Evolutionary conservation across 53 echinoderm and acorn worm species (phyloP), one percentile per base, ranked within the genome.

Genomic region (Arbacia lixula): DNA sequence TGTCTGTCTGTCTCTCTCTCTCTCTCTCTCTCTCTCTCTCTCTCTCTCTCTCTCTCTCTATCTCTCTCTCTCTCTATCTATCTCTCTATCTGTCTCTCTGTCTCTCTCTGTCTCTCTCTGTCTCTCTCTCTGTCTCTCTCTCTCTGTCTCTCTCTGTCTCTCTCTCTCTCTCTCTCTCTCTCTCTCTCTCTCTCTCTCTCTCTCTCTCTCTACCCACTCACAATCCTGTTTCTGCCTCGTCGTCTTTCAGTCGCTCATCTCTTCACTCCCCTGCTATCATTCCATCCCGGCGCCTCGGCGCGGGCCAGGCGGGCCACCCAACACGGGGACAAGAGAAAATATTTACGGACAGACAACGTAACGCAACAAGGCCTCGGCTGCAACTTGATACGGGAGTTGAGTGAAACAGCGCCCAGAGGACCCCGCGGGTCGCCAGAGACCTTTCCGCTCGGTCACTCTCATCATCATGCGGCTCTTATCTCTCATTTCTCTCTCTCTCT

Each of bases 351-450:
- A 35, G 53, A 52, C 27, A 76, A 37, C 66, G 24, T 66, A 37
- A 38, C 66, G 38, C 38, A 66, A 66, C 66, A 66, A 66, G 66
- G 38, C 66, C 36, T 66, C 66, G 20, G 36, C 66, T 16, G 38
- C 3, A 66, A 66, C 66, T 27, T 33, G 66, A 66, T 6, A 66
- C 66, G 38, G 37, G 66, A 66, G 66, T 66, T 66, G 66, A 66
- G 38, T 37, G 38, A 66, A 37, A 22, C 66, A n/a, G 36, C 37
- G 66, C 66, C 66, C 66, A 36, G 66, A 66, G 66, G 38, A 36
- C 36, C 40, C 39, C 40, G 26, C 49, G 34, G 25, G 34, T 31
- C 30, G 34, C 65, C n/a, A 8, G 58, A 64, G 56, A 36, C 34
- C 14, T 24, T 53, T 30, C 58, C 35, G 36, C 56, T 53, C 55